These are phyloP conservation scores for Lymantria dispar DNA, from an alignment of 2,888 invertebrate genomes.

Conservation along the genomic window DNA sequence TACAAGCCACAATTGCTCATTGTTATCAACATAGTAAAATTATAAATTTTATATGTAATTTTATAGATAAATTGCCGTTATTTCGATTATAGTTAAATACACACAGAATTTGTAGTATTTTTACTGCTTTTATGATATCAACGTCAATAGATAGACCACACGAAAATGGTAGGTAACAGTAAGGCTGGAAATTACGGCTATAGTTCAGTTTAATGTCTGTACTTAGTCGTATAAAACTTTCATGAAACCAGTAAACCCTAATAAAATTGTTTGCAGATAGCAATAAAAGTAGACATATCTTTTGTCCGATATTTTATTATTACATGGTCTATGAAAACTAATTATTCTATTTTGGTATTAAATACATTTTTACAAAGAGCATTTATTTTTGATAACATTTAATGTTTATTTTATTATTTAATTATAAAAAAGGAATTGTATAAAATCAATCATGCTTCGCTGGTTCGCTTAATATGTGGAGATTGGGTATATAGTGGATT, in stretches of 20 bases:
- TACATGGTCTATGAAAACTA: background rate
- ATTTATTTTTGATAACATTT: no score
- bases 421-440: no score
- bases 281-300: background rate
- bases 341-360: background rate
- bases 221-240: background rate
- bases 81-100: no score
- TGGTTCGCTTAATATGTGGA: no score
- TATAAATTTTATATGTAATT: no score
- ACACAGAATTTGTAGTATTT: background rate
- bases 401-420: no score
- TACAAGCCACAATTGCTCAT: no score
- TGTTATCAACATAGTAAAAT: no score
- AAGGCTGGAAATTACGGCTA: background rate
- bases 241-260: background rate
- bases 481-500: no score
- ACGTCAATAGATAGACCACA: background rate
- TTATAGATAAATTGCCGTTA: no score
- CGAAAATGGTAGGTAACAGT: background rate
- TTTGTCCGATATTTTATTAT: background rate
- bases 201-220: background rate
- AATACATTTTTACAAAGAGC: background rate
- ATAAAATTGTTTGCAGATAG: background rate
- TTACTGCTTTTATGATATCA: background rate
- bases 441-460: no score